These are phyloP conservation scores for Agrilus mali DNA, from an alignment of 2,888 invertebrate genomes.

Conservation along the genomic window DNA sequence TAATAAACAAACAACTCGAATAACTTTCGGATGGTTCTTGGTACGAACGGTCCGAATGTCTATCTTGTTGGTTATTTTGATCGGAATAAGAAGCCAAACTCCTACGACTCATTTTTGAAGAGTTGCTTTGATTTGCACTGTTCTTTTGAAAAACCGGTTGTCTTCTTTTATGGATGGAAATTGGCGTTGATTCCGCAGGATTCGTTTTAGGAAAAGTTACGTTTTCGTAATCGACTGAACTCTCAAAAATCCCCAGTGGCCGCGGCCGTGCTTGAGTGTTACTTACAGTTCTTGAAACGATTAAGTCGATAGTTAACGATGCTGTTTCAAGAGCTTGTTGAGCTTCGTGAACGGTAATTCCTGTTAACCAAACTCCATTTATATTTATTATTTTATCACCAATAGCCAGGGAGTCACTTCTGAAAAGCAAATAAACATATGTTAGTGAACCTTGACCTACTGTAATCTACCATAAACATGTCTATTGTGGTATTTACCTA, in stretches of 20 bases:
- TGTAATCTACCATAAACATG: neutral
- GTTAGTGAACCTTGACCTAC: too few species aligned
- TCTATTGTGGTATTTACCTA: conserved; percentile 36
- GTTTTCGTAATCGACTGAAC: conserved; percentile 60
- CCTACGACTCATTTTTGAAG: conserved; percentile 37
- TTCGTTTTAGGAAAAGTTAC: conserved; percentile 37
- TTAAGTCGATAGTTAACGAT: conserved; percentile 51
- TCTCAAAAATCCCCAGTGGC: conserved; percentile 43
- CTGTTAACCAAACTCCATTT: conserved; percentile 66
- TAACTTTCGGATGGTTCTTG: conserved; percentile 4
- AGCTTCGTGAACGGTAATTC: conserved; percentile 58
- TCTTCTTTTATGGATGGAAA: conserved; percentile 10
- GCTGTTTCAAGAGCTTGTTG: conserved; percentile 50
- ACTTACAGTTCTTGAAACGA: conserved; percentile 40
- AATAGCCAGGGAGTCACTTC: conserved; percentile 65
- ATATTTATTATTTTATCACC: conserved; percentile 82
- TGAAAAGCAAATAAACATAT: conserved; percentile 23
- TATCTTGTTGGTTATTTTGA: too few species aligned
- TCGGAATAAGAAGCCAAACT: too few species aligned
- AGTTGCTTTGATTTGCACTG: conserved; percentile 44
- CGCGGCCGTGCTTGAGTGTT: conserved; percentile 5
- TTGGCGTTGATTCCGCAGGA: conserved; percentile 14
- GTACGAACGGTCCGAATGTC: neutral
- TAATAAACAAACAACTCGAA: neutral
- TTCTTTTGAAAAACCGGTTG: conserved; percentile 51